Evolutionary conservation across 2,113 vertebrate genomes (phyloP).

Genomic region (Heterotilapia buettikoferi): DNA sequence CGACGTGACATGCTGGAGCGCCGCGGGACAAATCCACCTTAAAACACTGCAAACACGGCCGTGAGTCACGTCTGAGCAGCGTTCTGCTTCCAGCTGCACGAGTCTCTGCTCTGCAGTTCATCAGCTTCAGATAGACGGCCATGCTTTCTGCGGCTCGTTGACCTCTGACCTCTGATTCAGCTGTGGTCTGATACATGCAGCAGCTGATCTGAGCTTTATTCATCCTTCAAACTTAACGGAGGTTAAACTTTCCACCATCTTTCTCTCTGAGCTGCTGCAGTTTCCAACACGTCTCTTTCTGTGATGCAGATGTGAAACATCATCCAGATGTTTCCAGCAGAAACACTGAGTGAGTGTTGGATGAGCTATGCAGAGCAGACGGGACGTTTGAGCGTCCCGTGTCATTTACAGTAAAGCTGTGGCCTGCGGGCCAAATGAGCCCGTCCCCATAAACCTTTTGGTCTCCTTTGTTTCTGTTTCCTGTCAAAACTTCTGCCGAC

Average conservation of each 20-base stretch:
- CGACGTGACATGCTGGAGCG: neutral
- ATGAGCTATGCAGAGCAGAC: neutral
- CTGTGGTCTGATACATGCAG: neutral
- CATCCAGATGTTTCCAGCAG: neutral
- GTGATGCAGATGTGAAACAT: neutral
- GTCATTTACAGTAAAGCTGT: neutral
- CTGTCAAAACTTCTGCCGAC: neutral
- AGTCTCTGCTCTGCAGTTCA: neutral
- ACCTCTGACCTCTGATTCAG: neutral
- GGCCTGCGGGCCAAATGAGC: neutral
- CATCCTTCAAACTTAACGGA: neutral
- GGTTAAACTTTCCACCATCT: neutral
- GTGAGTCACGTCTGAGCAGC: neutral
- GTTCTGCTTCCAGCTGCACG: neutral
- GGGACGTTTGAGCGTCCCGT: neutral
- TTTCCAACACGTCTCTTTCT: accelerated
- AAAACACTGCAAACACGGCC: neutral
- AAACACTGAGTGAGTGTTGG: accelerated
- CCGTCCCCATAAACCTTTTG: neutral
- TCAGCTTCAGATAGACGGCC: neutral
- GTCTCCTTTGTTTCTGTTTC: neutral
- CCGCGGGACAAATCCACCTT: neutral
- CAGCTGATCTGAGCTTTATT: accelerated
- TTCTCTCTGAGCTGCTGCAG: neutral
- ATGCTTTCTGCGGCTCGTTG: neutral